Conservation (phyloP, 2,797 vertebrate genomes). For the Orestias chungarensis region DNA sequence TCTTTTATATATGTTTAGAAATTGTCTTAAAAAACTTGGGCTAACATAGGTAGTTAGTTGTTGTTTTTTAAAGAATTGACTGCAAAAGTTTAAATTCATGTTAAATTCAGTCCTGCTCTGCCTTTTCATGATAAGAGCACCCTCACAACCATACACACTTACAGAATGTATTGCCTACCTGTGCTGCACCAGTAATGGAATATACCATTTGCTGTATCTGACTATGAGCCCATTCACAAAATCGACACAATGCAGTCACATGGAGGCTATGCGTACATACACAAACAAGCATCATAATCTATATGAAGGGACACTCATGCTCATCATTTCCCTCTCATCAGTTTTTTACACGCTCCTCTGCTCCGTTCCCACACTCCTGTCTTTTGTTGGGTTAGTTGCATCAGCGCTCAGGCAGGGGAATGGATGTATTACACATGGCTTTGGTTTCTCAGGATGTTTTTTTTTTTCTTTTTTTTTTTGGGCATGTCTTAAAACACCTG, state of each 20-base stretch:
- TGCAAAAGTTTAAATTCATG: background rate
- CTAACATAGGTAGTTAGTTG: no score
- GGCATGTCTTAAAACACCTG: conserved; percentile 14
- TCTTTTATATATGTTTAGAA: no score
- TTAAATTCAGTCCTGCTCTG: conserved; percentile 6
- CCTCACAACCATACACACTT: background rate
- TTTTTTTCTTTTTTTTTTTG: conserved; percentile 23
- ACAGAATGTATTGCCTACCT: background rate
- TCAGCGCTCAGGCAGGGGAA: conserved; percentile 25
- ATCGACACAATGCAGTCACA: conserved; percentile 41
- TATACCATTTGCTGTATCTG: conserved; percentile 50
- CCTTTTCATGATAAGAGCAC: conserved; percentile 32
- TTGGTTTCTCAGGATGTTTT: conserved; percentile 24
- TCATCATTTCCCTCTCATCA: conserved; percentile 4
- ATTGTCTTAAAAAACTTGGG: no score
- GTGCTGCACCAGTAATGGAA: conserved; percentile 51
- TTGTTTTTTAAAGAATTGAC: background rate
- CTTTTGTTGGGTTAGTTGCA: conserved; percentile 16
- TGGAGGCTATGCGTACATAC: background rate
- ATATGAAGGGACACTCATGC: conserved; percentile 3
- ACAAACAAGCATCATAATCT: conserved; percentile 16
- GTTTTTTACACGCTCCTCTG: conserved; percentile 8
- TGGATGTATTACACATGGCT: conserved; percentile 31
- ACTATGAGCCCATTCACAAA: conserved; percentile 64
- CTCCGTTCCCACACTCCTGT: conserved; percentile 13